Evolutionary conservation across 2,797 vertebrate genomes (phyloP), one percentile per base, ranked within the genome.

Genomic region (Hylomyscus alleni): DNA sequence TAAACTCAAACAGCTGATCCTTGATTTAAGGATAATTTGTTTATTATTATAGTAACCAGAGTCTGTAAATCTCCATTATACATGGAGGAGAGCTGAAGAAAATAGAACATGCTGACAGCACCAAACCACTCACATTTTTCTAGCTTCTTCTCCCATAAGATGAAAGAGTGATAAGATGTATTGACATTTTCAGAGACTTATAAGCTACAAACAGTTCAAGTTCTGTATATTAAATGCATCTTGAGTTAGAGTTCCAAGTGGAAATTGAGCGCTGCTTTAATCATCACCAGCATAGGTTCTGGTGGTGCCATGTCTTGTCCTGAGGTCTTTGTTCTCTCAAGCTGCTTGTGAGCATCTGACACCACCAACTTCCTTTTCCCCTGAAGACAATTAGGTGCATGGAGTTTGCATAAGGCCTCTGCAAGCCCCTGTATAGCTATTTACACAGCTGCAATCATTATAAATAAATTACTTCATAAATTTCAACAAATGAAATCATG

Each of bases 381-480:
- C 58, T 81, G 60, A 47, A 94, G 81, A 37, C 94, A 95, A 86
- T 26, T 73, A 62, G 82, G 76, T 80, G 29, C 31, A 47, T 50
- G 78, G 75, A 92, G 95, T 80, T 92, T 96, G 84, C 93, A 72
- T 88, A 96, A 97, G 83, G 54, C 29, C 31, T 40, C 54, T 92
- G 15, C 60, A 67, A 77, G 56, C 83, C 65, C 56, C 44, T 47
- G 31, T 86, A 52, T 1, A 12, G 92, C 72, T 98, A 87, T 98
- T 96, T 97, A 90, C 81, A 95, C 96, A 96, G 97, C 98, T 98
- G 95, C 95, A 94, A 96, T 93, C 95, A 91, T 90, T 94, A 89
- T 87, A 97, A 97, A 97, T 96, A 98, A 96, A 98, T 96, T 96
- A 96, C 95, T 96, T 98, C 92, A 98, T 96, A 96, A 75, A 92